Evolutionary conservation across 1,140 invertebrate species (phyloP).

Genomic region (Paraescarpia echinospica): DNA sequence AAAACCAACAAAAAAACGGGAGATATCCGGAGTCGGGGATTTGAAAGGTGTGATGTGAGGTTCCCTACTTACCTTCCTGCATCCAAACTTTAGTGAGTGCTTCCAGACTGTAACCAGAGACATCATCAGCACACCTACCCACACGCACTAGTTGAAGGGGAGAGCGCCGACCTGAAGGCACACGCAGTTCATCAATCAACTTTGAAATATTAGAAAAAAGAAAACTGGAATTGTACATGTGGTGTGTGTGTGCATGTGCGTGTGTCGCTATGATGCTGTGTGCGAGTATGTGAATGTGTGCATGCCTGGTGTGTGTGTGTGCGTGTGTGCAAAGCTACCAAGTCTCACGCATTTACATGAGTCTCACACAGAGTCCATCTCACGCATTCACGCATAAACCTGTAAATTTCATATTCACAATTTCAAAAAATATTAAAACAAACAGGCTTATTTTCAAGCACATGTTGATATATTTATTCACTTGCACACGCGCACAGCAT

Average conservation of each 20-base stretch:
- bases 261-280: slow-evolving; percentile 32
- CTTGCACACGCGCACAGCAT: too few relatives aligned
- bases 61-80: not conserved
- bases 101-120: not conserved
- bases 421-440: too few relatives aligned
- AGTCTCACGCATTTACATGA: too few relatives aligned
- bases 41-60: too few relatives aligned
- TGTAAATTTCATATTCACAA: too few relatives aligned
- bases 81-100: not conserved
- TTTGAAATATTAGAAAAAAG: not conserved
- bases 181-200: not conserved
- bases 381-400: too few relatives aligned
- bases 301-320: not conserved
- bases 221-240: not conserved
- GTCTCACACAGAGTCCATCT: too few relatives aligned
- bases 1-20: too few relatives aligned
- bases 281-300: not conserved
- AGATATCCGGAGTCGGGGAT: too few relatives aligned
- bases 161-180: not conserved
- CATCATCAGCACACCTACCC: not conserved
- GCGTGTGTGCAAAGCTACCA: too few relatives aligned
- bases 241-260: slow-evolving; percentile 60
- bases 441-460: too few relatives aligned
- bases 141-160: not conserved
- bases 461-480: too few relatives aligned